Percentiles rank a stretch among this genome's conserved stretches.
These are phyloP conservation scores for Crenichthys baileyi DNA, from an alignment of 2,797 vertebrate genomes.

Conservation along the genomic window DNA sequence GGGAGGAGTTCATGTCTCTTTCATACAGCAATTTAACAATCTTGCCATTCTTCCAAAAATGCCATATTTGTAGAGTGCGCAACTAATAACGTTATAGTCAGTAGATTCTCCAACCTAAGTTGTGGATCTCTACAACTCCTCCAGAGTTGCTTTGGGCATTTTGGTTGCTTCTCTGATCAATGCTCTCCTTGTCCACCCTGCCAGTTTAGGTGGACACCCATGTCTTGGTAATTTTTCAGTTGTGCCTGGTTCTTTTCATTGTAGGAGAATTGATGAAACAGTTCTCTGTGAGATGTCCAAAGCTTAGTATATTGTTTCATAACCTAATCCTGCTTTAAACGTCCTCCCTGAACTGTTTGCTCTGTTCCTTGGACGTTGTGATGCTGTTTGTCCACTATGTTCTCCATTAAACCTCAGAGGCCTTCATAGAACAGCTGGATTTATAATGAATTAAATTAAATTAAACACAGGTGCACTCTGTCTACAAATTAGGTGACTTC, in stretches of 20 bases:
- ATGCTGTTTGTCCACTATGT: no score
- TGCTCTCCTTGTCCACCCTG: neutral
- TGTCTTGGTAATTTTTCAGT: neutral
- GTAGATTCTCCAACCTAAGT: no score
- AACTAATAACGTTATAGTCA: no score
- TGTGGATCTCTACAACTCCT: no score
- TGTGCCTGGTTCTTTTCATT: neutral
- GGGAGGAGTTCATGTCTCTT: no score
- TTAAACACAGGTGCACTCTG: neutral
- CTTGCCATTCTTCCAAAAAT: no score
- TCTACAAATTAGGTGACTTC: no score
- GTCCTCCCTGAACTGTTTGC: no score
- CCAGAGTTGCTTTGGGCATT: neutral
- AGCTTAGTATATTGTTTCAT: neutral
- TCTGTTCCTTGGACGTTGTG: no score
- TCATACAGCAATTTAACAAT: no score
- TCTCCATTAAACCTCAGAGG: no score
- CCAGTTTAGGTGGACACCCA: neutral
- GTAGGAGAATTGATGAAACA: neutral
- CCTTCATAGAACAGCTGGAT: neutral
- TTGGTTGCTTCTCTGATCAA: neutral
- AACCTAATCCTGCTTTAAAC: neutral
- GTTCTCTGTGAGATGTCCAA: neutral
- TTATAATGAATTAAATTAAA: neutral
- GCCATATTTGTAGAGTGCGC: no score